Conservation (phyloP, 1,140 invertebrate species). For the Brachionus paranguensis region DNA sequence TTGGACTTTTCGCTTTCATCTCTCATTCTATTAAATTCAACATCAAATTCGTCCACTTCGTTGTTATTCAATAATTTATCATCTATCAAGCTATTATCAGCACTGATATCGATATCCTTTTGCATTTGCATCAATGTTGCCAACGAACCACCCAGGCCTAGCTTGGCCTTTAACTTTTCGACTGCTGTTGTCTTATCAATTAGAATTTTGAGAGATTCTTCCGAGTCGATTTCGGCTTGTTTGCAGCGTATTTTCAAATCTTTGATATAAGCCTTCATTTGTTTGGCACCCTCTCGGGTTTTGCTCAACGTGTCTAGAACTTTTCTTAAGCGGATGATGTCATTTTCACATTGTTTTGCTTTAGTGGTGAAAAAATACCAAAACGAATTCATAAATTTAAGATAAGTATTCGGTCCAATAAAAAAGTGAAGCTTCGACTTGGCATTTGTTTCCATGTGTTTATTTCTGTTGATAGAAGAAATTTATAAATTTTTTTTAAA, state of each 20-base stretch:
- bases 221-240: constrained; percentile 48
- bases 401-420: constrained; percentile 51
- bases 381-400: constrained; percentile 51
- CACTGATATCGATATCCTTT: constrained; percentile 49
- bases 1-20: constrained; percentile 52
- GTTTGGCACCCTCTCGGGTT: constrained; percentile 49
- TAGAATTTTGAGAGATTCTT: constrained; percentile 48
- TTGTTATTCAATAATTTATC: constrained; percentile 50
- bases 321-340: constrained; percentile 51
- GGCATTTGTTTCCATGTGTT: neutral
- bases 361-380: constrained; percentile 49
- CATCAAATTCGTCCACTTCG: constrained; percentile 55
- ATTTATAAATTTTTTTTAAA: neutral
- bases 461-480: neutral
- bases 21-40: constrained; percentile 54
- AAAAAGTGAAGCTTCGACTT: constrained; percentile 43
- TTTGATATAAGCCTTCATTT: constrained; percentile 53
- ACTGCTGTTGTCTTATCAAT: constrained; percentile 50
- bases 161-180: constrained; percentile 53
- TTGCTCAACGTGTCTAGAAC: constrained; percentile 50
- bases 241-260: constrained; percentile 49
- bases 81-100: constrained; percentile 42
- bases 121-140: constrained; percentile 53
- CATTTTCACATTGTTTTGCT: constrained; percentile 48
- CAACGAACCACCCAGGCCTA: constrained; percentile 49